phyloP scores from a whole-genome alignment of 2,113 vertebrate genomes.

The Eupsittula cactorum region DNA sequence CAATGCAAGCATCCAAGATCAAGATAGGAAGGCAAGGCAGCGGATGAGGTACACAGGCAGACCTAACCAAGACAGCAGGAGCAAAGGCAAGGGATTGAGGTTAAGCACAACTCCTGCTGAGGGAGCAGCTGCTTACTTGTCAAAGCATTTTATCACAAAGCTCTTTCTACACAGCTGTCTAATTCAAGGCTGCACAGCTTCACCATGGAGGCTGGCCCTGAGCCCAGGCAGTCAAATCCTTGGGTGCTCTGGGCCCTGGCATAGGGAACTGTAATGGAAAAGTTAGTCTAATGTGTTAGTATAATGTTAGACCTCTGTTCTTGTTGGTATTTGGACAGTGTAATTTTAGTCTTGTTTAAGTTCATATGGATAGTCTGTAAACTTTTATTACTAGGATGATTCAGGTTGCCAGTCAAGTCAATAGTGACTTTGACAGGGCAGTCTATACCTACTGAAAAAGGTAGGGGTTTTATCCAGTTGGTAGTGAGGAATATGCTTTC shows the following conservation, averaged over 20 bases:
- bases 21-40: not conserved
- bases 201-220: not conserved
- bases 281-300: not conserved
- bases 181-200: not conserved
- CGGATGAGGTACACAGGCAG: not conserved
- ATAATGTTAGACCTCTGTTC: not conserved
- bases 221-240: not conserved
- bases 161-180: not conserved
- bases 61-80: not conserved
- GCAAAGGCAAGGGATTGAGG: not conserved
- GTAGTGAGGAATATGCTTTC: not conserved
- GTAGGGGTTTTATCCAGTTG: not conserved
- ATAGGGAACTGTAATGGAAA: not conserved
- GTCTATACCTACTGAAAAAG: not conserved
- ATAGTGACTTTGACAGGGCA: not conserved
- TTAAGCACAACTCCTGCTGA: not conserved
- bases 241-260: not conserved
- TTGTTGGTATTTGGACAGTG: not conserved
- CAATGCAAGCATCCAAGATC: not conserved
- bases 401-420: not conserved
- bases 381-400: not conserved
- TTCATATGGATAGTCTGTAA: not conserved
- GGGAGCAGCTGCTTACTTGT: not conserved
- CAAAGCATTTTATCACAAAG: not conserved
- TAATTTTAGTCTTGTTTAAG: not conserved